Evolutionary conservation across 2,113 vertebrate species (phyloP).

Genomic region (Pterocles orientalis): DNA sequence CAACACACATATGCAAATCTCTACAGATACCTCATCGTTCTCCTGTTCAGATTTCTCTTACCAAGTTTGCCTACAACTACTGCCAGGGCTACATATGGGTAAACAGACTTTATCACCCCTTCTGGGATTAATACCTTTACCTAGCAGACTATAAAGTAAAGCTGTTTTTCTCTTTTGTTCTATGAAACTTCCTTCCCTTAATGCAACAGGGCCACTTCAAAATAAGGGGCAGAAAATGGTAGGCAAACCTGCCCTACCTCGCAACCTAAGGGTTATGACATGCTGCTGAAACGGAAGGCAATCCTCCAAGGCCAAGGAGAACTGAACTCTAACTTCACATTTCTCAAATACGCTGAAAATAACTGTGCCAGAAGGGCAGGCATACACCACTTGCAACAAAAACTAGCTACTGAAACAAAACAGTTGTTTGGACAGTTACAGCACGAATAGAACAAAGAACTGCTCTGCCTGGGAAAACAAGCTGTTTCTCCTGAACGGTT

Average conservation of each 20-base stretch:
- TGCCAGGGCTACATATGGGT: not conserved
- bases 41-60: not conserved
- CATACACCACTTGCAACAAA: not conserved
- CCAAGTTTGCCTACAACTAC: not conserved
- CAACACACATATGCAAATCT: not conserved
- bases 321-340: not conserved
- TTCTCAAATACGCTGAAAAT: not conserved
- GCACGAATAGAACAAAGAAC: not conserved
- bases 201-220: not conserved
- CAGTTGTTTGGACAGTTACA: not conserved
- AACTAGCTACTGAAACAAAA: not conserved
- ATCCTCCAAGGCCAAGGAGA: not conserved
- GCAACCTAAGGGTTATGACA: not conserved
- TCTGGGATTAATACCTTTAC: not conserved
- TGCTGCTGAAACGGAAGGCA: not conserved
- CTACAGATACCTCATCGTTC: not conserved
- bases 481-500: not conserved
- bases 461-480: not conserved
- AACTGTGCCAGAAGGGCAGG: not conserved
- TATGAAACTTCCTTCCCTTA: not conserved
- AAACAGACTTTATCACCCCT: not conserved
- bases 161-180: not conserved
- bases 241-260: not conserved
- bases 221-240: not conserved
- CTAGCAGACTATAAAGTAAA: not conserved